These are phyloP conservation scores for Rhodophaea formosa DNA, from an alignment of 2,888 invertebrate species.

Conservation along the genomic window DNA sequence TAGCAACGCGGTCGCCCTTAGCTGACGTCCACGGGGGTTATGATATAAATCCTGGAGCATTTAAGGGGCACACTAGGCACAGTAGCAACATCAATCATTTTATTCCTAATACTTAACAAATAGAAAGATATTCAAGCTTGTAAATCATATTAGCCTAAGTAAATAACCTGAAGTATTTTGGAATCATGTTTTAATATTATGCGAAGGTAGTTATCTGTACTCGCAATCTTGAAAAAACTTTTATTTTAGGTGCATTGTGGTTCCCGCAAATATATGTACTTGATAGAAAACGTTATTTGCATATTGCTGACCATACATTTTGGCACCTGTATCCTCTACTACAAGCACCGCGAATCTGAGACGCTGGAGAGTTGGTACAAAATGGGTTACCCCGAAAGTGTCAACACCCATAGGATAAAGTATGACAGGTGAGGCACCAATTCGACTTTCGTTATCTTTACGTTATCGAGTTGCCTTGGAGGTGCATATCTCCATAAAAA, in stretches of 20 bases:
- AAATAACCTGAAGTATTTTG: too few species aligned
- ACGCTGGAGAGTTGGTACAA: conserved; percentile 34
- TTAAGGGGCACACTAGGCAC: too few species aligned
- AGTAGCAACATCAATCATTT: too few species aligned
- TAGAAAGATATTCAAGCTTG: too few species aligned
- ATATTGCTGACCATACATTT: conserved; percentile 51
- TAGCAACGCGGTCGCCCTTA: too few species aligned
- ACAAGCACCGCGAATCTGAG: conserved; percentile 30
- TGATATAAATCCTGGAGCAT: too few species aligned
- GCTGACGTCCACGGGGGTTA: too few species aligned
- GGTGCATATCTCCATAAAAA: background rate
- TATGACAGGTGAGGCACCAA: conserved; percentile 47
- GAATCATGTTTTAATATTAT: too few species aligned
- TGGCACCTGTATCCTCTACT: conserved; percentile 58
- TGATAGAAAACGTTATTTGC: conserved; percentile 50
- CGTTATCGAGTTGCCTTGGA: background rate
- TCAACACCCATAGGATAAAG: conserved; percentile 45
- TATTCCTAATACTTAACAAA: too few species aligned
- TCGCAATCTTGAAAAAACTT: too few species aligned
- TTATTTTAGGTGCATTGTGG: conserved; percentile 50
- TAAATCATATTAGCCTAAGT: too few species aligned
- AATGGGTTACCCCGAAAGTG: conserved; percentile 49
- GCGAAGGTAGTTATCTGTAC: too few species aligned
- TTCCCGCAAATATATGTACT: conserved; percentile 50
- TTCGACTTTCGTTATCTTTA: background rate